Conservation (phyloP, 2,888 invertebrate genomes). For the Syritta pipiens region DNA sequence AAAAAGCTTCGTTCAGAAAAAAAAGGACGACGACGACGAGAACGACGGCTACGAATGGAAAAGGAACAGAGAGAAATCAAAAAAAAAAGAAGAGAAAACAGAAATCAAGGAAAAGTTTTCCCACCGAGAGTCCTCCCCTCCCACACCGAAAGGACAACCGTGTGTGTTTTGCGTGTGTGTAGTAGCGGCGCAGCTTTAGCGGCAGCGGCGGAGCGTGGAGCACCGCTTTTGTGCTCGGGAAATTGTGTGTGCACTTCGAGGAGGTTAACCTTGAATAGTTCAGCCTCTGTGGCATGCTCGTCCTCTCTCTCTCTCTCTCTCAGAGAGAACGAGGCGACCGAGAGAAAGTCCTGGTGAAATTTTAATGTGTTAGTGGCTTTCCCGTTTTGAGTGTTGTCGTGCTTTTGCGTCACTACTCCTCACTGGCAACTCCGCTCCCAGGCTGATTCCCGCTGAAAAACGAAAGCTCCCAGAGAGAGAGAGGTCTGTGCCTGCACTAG, state of each 20-base stretch:
- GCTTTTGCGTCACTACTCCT: no score
- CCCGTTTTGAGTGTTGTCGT: no score
- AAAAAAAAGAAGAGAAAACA: conserved; percentile 25
- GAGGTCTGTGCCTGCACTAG: not conserved
- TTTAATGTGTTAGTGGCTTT: no score
- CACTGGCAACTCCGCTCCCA: no score
- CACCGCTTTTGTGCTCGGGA: conserved; percentile 40
- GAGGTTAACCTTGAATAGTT: conserved; percentile 59
- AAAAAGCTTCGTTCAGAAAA: conserved; percentile 1
- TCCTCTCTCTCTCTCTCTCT: conserved; percentile 18
- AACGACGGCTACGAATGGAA: no score
- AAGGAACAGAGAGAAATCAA: not conserved
- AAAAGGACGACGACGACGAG: no score
- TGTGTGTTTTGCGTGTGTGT: not conserved
- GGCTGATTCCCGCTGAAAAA: no score
- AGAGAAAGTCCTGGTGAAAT: no score
- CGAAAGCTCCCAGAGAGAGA: no score
- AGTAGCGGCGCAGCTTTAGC: conserved; percentile 24
- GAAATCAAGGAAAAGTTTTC: conserved; percentile 44
- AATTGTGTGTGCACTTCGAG: conserved; percentile 62
- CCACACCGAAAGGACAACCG: conserved; percentile 11
- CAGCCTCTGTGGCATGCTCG: not conserved
- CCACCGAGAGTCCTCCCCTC: not conserved
- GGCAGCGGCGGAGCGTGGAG: not conserved
- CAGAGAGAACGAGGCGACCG: no score